Evolutionary conservation across 2,888 invertebrate species (phyloP).

Genomic region (Catocala sponsa): DNA sequence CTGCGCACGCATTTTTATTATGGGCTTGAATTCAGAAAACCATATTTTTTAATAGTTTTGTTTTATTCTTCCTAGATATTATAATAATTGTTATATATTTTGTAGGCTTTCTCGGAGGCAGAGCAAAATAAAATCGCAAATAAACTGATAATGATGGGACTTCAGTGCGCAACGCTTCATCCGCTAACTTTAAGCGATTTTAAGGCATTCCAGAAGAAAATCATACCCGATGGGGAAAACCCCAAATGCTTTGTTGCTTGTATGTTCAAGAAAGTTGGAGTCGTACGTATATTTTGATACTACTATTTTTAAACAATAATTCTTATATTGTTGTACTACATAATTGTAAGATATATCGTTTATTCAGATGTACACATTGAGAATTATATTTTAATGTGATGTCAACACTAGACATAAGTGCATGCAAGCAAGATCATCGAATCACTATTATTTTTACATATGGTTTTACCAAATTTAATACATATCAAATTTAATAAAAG

Average conservation of each 20-base stretch:
- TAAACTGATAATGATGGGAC: slow-evolving; percentile 58
- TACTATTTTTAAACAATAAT: neutral
- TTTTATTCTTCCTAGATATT: no score
- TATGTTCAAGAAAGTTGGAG: slow-evolving; percentile 66
- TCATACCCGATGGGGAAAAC: slow-evolving; percentile 62
- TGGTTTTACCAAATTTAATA: no score
- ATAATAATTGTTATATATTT: slow-evolving; percentile 10
- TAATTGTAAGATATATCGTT: no score
- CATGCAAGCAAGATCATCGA: no score
- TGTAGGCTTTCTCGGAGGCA: slow-evolving; percentile 60
- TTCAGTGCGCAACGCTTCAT: slow-evolving; percentile 63
- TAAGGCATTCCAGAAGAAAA: slow-evolving; percentile 59
- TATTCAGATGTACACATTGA: no score
- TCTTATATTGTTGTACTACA: neutral
- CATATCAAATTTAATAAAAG: no score
- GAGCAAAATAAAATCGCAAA: slow-evolving; percentile 62
- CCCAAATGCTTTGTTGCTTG: slow-evolving; percentile 70
- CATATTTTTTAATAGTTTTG: no score
- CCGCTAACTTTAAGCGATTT: slow-evolving; percentile 65
- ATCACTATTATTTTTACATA: no score
- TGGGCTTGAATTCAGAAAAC: no score
- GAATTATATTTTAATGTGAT: no score
- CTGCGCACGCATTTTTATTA: no score
- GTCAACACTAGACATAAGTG: no score
- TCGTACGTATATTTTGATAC: slow-evolving; percentile 58